Evolutionary conservation across 2,113 vertebrate genomes (phyloP), one percentile per base, ranked within the genome.

Genomic region (Limanda limanda): DNA sequence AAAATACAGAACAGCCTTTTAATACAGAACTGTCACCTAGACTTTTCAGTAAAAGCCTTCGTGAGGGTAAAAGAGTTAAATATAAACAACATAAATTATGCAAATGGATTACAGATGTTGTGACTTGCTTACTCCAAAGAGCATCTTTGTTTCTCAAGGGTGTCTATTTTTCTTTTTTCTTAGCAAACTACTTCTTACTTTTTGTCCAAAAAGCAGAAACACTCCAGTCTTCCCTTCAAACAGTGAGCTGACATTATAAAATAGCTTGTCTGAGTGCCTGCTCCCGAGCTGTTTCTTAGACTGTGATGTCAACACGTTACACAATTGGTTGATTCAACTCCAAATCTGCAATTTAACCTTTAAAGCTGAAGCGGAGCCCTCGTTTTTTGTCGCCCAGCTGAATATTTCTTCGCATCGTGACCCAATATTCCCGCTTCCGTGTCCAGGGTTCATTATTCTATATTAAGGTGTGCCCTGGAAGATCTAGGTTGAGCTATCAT

Each of bases 401-500:
- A 57, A 31, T 71, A n/a, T 60, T 63, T 70, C 55, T 78, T 70
- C 66, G 47, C 14, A 51, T 70, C 15, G 4, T 66, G 40, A n/a
- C 56, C 52, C 59, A 67, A 68, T 67, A 25, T 57, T 70, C 71
- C 69, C 54, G 79, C 56, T 55, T 17, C 71, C 3, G 67, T 74
- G 70, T 76, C 77, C 68, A 25, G 15, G 11, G 51, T 40, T 61
- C 23, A 48, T 66, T 75, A 72, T 85, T 82, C 52, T 54, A 63
- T 57, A 74, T 24, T 74, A 70, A 79, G 54, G 15, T 76, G 80
- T 57, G 14, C 81, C 58, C 62, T 66, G 76, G 77, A 85, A 83
- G 51, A 90, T 76, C 73, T 76, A 60, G 83, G 81, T 86, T 81
- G 83, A 84, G 59, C 68, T 70, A 78, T 88, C 84, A 83, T 89